These are phyloP conservation scores for Harpagifer antarcticus DNA, from an alignment of 2,797 vertebrate genomes.

Conservation along the genomic window DNA sequence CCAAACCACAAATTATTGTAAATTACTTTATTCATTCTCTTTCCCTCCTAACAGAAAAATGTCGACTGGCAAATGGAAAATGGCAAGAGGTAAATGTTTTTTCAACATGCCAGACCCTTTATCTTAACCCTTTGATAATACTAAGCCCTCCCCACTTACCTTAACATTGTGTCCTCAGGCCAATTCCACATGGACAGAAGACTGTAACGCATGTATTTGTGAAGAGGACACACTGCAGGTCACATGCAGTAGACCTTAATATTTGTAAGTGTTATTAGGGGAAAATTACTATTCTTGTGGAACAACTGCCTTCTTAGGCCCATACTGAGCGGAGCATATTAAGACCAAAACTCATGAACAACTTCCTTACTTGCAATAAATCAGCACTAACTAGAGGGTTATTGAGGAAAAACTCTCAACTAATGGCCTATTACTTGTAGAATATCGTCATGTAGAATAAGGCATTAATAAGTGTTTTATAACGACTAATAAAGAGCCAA, in stretches of 20 bases:
- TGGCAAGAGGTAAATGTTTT: constrained; percentile 74
- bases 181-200: constrained; percentile 82
- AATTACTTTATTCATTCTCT: constrained; percentile 7
- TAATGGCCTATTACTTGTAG: too few species aligned
- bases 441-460: too few species aligned
- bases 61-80: constrained; percentile 78
- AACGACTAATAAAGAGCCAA: too few species aligned
- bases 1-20: not conserved
- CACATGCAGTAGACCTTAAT: constrained; percentile 72
- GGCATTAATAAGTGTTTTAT: too few species aligned
- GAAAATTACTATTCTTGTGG: too few species aligned
- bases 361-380: too few species aligned
- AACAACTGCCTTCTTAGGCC: too few species aligned
- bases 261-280: too few species aligned
- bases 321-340: too few species aligned
- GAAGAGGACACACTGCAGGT: constrained; percentile 66
- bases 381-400: too few species aligned
- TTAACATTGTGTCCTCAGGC: constrained; percentile 69
- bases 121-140: not conserved
- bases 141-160: not conserved
- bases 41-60: constrained; percentile 65
- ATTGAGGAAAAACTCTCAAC: too few species aligned
- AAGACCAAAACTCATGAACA: too few species aligned
- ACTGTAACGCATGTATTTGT: constrained; percentile 87
- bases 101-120: not conserved